These are phyloP conservation scores for Drosophila robusta DNA, from an alignment of 2,888 invertebrate species.

Conservation along the genomic window DNA sequence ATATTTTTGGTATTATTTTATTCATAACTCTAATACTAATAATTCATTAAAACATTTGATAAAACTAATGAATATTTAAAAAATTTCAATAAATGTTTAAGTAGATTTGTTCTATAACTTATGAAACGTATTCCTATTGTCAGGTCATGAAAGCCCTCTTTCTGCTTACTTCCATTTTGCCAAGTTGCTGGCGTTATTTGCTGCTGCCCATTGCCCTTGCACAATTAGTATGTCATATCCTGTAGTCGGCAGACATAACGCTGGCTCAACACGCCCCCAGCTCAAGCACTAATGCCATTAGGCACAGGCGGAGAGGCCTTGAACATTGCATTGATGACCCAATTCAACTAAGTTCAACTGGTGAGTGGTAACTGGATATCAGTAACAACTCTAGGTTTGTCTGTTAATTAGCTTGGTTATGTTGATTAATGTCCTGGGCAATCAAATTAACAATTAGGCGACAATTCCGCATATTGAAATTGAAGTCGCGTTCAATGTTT, in stretches of 20 bases:
- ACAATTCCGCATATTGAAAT: conserved; percentile 28
- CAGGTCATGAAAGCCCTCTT: no score
- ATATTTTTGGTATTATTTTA: no score
- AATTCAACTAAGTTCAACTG: conserved; percentile 8
- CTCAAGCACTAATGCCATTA: neutral
- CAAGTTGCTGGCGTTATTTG: neutral
- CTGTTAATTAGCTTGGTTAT: conserved; percentile 58
- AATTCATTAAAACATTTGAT: no score
- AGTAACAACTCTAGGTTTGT: conserved; percentile 31
- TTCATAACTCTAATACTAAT: no score
- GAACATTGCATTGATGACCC: conserved; percentile 20
- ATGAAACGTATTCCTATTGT: no score
- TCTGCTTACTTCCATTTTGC: neutral
- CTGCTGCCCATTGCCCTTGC: neutral
- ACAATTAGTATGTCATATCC: neutral
- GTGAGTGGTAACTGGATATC: conserved; percentile 1
- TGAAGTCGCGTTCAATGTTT: neutral
- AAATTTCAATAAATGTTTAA: no score
- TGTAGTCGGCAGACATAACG: neutral
- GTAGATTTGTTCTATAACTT: no score
- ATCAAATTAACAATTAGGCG: conserved; percentile 38
- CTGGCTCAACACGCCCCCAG: neutral
- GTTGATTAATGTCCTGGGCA: conserved; percentile 47
- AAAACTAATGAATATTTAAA: no score
- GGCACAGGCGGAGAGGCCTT: neutral